These are phyloP conservation scores for Drosophila paramelanica DNA, from an alignment of 2,888 invertebrate species.

Conservation along the genomic window DNA sequence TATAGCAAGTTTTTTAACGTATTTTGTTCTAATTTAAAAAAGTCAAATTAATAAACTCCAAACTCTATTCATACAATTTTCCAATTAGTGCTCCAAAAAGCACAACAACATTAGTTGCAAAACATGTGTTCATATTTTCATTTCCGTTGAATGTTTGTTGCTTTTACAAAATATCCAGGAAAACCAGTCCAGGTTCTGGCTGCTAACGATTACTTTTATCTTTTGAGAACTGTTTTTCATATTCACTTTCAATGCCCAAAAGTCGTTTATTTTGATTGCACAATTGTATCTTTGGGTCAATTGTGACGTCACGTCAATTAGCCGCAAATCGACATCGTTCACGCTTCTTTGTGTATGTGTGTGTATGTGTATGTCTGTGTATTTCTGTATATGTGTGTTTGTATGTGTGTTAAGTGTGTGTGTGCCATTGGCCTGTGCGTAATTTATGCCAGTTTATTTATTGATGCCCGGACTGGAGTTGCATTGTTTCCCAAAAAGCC, in stretches of 20 bases:
- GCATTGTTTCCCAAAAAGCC: slow-evolving; percentile 74
- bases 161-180: too few species aligned
- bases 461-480: slow-evolving; percentile 68
- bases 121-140: too few species aligned
- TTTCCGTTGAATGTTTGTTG: too few species aligned
- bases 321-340: slow-evolving; percentile 58
- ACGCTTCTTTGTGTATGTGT: slow-evolving; percentile 6
- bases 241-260: slow-evolving; percentile 43
- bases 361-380: too few species aligned
- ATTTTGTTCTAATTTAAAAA: too few species aligned
- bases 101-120: too few species aligned
- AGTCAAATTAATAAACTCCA: too few species aligned
- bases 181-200: not conserved
- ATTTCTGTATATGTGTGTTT: too few species aligned
- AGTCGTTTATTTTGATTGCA: slow-evolving; percentile 51
- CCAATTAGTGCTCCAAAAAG: too few species aligned
- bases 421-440: slow-evolving; percentile 65
- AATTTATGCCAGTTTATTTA: slow-evolving; percentile 79
- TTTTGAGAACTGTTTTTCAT: slow-evolving; percentile 8
- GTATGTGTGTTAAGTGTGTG: slow-evolving; percentile 19
- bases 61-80: too few species aligned
- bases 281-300: slow-evolving; percentile 40
- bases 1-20: too few species aligned
- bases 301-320: slow-evolving; percentile 69
- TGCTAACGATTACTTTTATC: not conserved